Percentiles rank a stretch among this genome's conserved stretches.
phyloP scores from a whole-genome alignment of 2,113 vertebrate species.

The Phalacrocorax aristotelis region DNA sequence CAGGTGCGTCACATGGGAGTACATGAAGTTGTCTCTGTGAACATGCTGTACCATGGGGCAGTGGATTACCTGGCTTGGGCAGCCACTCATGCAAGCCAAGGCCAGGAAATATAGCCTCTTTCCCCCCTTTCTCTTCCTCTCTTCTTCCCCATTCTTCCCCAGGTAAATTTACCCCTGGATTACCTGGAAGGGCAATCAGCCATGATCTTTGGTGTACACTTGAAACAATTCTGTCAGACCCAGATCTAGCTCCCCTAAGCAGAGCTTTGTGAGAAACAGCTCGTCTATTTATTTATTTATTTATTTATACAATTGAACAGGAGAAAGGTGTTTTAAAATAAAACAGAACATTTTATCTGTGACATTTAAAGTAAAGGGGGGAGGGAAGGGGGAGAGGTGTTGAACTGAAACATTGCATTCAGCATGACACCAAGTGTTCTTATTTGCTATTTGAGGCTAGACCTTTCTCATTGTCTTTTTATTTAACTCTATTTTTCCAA shows the following conservation, averaged over 20 bases:
- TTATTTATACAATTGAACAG: not conserved
- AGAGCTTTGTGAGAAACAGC: not conserved
- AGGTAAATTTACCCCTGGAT: not conserved
- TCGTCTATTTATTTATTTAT: not conserved
- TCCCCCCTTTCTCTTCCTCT: not conserved
- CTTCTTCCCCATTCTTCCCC: not conserved
- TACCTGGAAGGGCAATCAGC: not conserved
- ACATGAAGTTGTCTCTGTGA: not conserved
- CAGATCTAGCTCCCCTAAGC: not conserved
- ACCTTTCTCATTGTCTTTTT: not conserved
- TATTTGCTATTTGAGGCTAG: not conserved
- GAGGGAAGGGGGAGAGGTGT: not conserved
- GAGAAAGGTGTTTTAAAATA: not conserved
- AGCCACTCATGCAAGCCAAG: not conserved
- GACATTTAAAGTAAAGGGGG: not conserved
- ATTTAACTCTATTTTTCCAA: not conserved
- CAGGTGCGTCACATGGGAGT: not conserved
- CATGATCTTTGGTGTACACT: not conserved
- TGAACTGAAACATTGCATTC: not conserved
- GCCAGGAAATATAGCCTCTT: not conserved
- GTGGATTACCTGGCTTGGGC: not conserved
- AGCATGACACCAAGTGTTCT: not conserved
- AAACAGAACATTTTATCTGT: not conserved
- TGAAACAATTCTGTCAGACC: not conserved
- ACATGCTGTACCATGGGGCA: accelerated